Percentiles rank a stretch among this genome's conserved stretches.
Evolutionary conservation across 2,888 invertebrate species (phyloP).

Genomic region (Sabellastarte sp.): DNA sequence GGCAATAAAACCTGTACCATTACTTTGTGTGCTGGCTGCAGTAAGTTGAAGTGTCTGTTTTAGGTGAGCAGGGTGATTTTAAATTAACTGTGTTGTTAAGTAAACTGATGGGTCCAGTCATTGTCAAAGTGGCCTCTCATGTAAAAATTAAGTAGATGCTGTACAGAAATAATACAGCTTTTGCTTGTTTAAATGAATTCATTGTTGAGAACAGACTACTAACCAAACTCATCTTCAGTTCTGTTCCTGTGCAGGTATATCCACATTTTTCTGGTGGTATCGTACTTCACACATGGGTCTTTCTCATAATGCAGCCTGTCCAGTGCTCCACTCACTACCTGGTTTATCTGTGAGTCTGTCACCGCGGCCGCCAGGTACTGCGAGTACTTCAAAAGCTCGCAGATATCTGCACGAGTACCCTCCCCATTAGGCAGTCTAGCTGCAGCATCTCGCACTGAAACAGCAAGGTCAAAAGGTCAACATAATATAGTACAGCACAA

Average conservation of each 20-base stretch:
- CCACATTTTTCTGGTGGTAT: constrained; percentile 88
- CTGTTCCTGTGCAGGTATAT: constrained; percentile 84
- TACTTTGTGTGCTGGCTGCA: too few relatives aligned
- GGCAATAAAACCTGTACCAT: too few relatives aligned
- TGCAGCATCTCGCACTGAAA: constrained; percentile 82
- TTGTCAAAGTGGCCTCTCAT: too few relatives aligned
- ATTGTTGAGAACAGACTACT: too few relatives aligned
- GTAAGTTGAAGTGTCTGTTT: too few relatives aligned
- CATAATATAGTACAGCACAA: too few relatives aligned
- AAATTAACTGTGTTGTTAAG: too few relatives aligned
- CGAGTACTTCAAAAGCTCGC: constrained; percentile 79
- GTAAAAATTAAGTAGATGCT: too few relatives aligned
- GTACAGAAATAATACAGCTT: too few relatives aligned
- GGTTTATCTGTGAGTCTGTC: constrained; percentile 60
- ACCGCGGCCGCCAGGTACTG: constrained; percentile 65
- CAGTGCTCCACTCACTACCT: constrained; percentile 76
- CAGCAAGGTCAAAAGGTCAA: background rate
- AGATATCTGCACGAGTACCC: constrained; percentile 86
- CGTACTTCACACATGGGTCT: constrained; percentile 92
- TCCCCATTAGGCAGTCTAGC: constrained; percentile 92
- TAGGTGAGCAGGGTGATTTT: too few relatives aligned
- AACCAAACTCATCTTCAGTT: constrained; percentile 69
- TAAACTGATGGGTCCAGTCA: too few relatives aligned
- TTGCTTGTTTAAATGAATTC: too few relatives aligned
- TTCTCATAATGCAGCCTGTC: constrained; percentile 86